phyloP scores from a whole-genome alignment of 2,113 vertebrate genomes.

The Sorex fumeus region DNA sequence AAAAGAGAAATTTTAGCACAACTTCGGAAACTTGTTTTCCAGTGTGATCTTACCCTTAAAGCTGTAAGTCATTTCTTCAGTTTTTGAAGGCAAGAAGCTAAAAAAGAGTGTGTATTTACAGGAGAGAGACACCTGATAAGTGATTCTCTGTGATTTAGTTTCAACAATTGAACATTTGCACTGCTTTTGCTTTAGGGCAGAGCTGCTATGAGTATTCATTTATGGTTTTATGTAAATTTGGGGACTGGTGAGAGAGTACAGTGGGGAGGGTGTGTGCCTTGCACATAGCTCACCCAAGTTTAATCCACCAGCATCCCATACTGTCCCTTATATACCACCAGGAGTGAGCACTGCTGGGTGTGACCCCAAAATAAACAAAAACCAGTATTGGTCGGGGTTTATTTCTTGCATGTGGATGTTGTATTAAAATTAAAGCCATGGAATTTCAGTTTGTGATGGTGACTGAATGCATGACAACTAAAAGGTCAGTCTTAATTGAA shows the following conservation, averaged over 20 bases:
- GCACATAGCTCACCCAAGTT: too few relatives aligned
- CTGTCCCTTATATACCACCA: too few relatives aligned
- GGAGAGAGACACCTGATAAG: not conserved
- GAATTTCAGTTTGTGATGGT: slow-evolving; percentile 34
- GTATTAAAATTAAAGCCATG: slow-evolving; percentile 43
- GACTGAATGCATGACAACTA: not conserved
- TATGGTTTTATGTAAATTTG: too few relatives aligned
- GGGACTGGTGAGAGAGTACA: too few relatives aligned
- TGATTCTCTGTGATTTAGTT: not conserved
- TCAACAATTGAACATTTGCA: slow-evolving; percentile 8
- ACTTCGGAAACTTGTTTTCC: slow-evolving; percentile 95
- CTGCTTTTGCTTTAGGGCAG: slow-evolving; percentile 5
- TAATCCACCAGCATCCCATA: too few relatives aligned
- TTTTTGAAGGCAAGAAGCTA: slow-evolving; percentile 22
- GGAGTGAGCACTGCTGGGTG: too few relatives aligned
- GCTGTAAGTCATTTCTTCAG: slow-evolving; percentile 91
- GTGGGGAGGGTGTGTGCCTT: too few relatives aligned
- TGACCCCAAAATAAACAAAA: not conserved
- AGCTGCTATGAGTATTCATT: too few relatives aligned
- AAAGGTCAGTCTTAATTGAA: not conserved
- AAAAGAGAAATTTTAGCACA: slow-evolving; percentile 95
- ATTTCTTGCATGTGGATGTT: slow-evolving; percentile 23
- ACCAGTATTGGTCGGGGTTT: not conserved
- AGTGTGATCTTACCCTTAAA: slow-evolving; percentile 98
- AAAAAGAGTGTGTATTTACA: not conserved